These are phyloP conservation scores for Eurosta solidaginis DNA, from an alignment of 1,140 invertebrate species.

Conservation along the genomic window DNA sequence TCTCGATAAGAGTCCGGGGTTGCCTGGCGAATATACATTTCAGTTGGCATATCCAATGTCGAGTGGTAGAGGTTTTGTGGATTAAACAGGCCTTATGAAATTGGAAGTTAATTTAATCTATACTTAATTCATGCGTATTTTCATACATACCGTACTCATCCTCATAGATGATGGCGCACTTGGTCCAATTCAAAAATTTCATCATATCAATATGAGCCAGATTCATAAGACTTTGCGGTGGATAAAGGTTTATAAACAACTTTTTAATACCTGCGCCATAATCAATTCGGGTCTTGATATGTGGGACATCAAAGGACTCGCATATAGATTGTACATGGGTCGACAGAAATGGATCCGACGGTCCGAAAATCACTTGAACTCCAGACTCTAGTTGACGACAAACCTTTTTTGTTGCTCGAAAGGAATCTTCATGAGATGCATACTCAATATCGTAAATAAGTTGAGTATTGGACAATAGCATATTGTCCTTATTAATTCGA, in stretches of 20 bases:
- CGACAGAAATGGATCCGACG: constrained; percentile 79
- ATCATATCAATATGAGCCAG: constrained; percentile 86
- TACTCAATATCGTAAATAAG: constrained; percentile 90
- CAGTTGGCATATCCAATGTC: constrained; percentile 69
- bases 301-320: constrained; percentile 84
- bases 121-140: constrained; percentile 1
- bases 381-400: constrained; percentile 85
- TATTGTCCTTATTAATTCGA: constrained; percentile 85
- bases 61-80: constrained; percentile 81
- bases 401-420: constrained; percentile 89
- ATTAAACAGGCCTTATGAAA: constrained; percentile 77
- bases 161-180: constrained; percentile 92
- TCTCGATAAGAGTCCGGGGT: constrained; percentile 76
- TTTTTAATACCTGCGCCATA: constrained; percentile 71
- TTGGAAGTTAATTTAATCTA: not conserved
- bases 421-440: constrained; percentile 83
- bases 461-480: constrained; percentile 81
- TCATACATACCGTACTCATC: constrained; percentile 60
- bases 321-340: constrained; percentile 89
- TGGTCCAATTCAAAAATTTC: constrained; percentile 88
- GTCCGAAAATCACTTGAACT: constrained; percentile 87
- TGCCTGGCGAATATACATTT: constrained; percentile 84
- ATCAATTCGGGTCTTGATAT: constrained; percentile 80
- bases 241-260: constrained; percentile 90
- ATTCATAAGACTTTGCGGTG: constrained; percentile 81